Conservation (phyloP, 1,140 invertebrate species). For the Probaryconus sp. region DNA sequence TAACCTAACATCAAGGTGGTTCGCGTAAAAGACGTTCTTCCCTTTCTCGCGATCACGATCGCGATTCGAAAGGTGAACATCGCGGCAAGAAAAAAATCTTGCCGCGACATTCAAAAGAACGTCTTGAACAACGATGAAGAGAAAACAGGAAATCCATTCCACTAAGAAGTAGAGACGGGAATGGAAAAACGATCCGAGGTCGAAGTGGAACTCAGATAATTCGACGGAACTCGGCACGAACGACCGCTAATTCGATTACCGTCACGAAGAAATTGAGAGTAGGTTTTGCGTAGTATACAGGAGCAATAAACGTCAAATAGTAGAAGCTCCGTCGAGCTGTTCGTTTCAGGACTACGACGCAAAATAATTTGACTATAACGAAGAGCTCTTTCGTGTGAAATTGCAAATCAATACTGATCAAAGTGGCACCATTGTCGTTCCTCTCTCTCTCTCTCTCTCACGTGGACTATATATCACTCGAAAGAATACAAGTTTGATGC, state of each 20-base stretch:
- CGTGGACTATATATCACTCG: background rate
- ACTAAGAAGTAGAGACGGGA: conserved; percentile 6
- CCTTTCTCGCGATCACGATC: no score
- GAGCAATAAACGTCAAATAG: conserved; percentile 52
- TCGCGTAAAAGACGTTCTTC: no score
- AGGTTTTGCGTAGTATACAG: conserved; percentile 47
- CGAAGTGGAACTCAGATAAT: conserved; percentile 43
- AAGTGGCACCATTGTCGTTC: conserved; percentile 26
- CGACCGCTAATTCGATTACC: conserved; percentile 57
- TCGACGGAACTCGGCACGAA: conserved; percentile 52
- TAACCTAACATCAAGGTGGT: no score
- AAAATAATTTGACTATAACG: conserved; percentile 29
- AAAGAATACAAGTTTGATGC: conserved; percentile 29
- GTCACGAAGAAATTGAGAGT: conserved; percentile 42
- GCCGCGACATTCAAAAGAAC: no score
- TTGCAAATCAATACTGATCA: conserved; percentile 49
- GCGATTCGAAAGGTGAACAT: no score
- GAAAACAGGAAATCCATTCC: no score
- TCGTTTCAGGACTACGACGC: conserved; percentile 37
- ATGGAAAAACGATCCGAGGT: conserved; percentile 39
- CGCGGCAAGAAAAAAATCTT: no score
- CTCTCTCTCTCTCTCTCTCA: conserved; percentile 3
- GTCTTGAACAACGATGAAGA: no score
- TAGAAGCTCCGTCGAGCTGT: conserved; percentile 31
- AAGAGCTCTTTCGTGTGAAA: conserved; percentile 37